These are phyloP conservation scores for Cerastoderma edule DNA, from an alignment of 2,888 invertebrate species.

Conservation along the genomic window DNA sequence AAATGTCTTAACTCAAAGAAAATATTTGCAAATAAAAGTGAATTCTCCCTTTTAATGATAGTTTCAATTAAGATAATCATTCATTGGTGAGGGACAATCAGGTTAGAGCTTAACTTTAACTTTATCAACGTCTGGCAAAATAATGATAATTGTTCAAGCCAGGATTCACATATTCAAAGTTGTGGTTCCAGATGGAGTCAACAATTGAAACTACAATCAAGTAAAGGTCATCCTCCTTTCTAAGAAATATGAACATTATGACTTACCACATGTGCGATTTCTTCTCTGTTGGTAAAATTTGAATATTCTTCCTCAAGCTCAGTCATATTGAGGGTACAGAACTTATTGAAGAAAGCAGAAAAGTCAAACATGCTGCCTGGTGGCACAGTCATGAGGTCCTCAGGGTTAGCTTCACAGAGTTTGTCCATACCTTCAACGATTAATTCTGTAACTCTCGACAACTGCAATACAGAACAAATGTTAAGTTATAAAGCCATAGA, in stretches of 20 bases:
- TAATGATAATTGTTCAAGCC: not conserved
- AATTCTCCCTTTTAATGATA: too few species aligned
- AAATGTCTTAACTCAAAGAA: too few species aligned
- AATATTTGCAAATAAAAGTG: too few species aligned
- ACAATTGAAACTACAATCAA: not conserved
- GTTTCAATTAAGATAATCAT: too few species aligned
- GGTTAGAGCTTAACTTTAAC: not conserved
- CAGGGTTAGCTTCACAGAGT: constrained; percentile 58
- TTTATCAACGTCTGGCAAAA: not conserved
- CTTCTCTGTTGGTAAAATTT: constrained; percentile 21
- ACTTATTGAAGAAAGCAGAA: constrained; percentile 49
- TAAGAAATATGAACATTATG: not conserved
- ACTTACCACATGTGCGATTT: constrained; percentile 33
- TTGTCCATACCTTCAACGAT: constrained; percentile 53
- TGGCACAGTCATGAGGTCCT: constrained; percentile 64
- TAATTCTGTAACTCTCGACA: constrained; percentile 40
- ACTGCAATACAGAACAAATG: constrained; percentile 30
- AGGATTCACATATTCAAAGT: not conserved
- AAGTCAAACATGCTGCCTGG: constrained; percentile 57
- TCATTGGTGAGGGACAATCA: not conserved
- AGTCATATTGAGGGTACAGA: constrained; percentile 67
- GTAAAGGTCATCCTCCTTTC: not conserved
- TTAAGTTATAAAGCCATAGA: not conserved
- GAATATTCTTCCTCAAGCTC: constrained; percentile 36
- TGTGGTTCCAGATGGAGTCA: not conserved